Conservation (phyloP, 1,140 invertebrate species). For the Drosophila bocki region DNA sequence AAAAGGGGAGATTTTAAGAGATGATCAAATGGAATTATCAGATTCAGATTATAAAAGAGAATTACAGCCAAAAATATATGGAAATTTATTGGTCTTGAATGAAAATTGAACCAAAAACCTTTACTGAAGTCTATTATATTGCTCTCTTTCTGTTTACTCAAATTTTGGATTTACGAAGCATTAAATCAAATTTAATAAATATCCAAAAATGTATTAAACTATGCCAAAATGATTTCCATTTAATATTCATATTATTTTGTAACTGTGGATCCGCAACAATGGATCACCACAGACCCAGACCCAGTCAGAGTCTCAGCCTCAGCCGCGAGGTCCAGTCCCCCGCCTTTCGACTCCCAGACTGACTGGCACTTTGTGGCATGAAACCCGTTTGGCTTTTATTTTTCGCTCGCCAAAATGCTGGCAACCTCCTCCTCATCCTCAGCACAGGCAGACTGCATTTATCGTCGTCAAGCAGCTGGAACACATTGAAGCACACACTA, state of each 20-base stretch:
- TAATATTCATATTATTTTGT: background rate
- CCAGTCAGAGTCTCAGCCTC: conserved; percentile 12
- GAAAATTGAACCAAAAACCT: background rate
- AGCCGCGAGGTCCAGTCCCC: conserved; percentile 18
- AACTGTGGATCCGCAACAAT: conserved; percentile 43
- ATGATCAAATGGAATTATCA: background rate
- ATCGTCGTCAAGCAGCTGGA: conserved; percentile 78
- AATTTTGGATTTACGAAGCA: background rate
- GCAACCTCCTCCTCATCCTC: conserved; percentile 1
- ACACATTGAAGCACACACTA: conserved; percentile 52
- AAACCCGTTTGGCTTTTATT: conserved; percentile 65
- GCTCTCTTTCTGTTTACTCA: background rate
- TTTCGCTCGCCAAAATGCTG: conserved; percentile 49
- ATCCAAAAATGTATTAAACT: background rate
- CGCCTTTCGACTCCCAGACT: conserved; percentile 45
- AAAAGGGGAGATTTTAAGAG: background rate
- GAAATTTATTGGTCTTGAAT: background rate
- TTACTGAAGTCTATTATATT: background rate
- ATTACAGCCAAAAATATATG: background rate
- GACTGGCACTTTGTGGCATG: conserved; percentile 63
- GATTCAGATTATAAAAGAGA: background rate
- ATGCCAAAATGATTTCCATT: background rate
- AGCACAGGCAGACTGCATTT: conserved; percentile 41
- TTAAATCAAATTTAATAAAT: background rate
- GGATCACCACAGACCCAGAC: conserved; percentile 50